phyloP scores from a whole-genome alignment of 2,113 vertebrate genomes.

The Motacilla tschutschensis region DNA sequence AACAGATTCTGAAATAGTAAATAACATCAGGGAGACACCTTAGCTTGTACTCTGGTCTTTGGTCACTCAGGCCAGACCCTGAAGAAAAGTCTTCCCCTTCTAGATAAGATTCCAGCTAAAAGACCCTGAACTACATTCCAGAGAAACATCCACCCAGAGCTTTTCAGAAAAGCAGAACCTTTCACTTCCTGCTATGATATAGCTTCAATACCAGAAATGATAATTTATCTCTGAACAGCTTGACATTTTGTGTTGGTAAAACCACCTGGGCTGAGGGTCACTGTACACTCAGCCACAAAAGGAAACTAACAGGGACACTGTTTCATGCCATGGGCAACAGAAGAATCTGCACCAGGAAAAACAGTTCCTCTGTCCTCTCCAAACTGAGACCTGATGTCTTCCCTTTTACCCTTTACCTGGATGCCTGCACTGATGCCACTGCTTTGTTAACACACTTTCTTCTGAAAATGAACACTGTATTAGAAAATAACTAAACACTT shows the following conservation, averaged over 20 bases:
- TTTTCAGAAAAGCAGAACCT: not conserved
- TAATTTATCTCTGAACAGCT: not conserved
- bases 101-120: not conserved
- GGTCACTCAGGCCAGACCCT: not conserved
- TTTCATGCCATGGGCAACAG: not conserved
- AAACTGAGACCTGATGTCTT: not conserved
- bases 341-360: not conserved
- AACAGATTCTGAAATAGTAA: not conserved
- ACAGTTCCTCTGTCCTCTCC: not conserved
- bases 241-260: not conserved
- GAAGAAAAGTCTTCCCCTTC: not conserved
- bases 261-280: not conserved
- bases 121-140: not conserved
- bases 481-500: not conserved
- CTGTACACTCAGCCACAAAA: not conserved
- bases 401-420: not conserved
- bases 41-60: not conserved
- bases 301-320: not conserved
- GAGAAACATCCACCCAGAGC: not conserved
- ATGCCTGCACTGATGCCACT: rapidly evolving
- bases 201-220: not conserved
- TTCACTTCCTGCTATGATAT: not conserved
- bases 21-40: not conserved
- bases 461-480: not conserved
- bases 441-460: not conserved